A percentile compares a stretch with the other conserved stretches of the same genome.
Evolutionary conservation across 2,797 vertebrate species (phyloP).

Genomic region (Manis javanica): DNA sequence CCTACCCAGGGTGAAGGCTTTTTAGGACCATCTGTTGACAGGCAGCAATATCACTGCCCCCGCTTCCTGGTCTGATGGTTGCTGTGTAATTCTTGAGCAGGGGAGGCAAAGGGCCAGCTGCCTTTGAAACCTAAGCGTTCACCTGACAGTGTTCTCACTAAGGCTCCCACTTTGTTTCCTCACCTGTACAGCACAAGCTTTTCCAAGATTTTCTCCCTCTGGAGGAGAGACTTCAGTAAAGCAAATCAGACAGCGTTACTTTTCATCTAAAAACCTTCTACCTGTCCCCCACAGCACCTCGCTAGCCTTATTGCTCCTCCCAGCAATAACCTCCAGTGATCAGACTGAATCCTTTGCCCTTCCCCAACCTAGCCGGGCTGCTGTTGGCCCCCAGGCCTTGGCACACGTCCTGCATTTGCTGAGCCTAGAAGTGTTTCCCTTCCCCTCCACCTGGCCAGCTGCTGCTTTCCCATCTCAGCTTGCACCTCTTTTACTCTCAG

Average conservation of each 20-base stretch:
- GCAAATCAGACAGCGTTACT: background rate
- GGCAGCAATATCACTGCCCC: background rate
- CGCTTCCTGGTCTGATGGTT: background rate
- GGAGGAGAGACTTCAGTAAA: background rate
- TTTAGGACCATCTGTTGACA: background rate
- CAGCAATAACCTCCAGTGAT: no score
- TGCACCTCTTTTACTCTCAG: background rate
- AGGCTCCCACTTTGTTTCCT: background rate
- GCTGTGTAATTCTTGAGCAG: background rate
- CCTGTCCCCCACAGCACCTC: no score
- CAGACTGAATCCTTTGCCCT: background rate
- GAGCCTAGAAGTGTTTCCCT: background rate
- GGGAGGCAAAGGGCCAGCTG: background rate
- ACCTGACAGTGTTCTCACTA: background rate
- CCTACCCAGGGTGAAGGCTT: background rate
- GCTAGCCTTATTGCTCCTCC: background rate
- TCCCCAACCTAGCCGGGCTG: background rate
- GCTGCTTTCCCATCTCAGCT: background rate
- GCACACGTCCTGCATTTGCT: accelerated
- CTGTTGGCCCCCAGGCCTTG: background rate
- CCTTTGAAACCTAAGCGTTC: background rate
- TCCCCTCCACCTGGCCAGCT: background rate
- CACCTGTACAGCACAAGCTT: background rate
- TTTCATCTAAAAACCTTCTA: background rate
- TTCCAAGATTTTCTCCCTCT: background rate